Evolutionary conservation across 2,888 invertebrate species (phyloP).

Genomic region (Salpingus planirostris): DNA sequence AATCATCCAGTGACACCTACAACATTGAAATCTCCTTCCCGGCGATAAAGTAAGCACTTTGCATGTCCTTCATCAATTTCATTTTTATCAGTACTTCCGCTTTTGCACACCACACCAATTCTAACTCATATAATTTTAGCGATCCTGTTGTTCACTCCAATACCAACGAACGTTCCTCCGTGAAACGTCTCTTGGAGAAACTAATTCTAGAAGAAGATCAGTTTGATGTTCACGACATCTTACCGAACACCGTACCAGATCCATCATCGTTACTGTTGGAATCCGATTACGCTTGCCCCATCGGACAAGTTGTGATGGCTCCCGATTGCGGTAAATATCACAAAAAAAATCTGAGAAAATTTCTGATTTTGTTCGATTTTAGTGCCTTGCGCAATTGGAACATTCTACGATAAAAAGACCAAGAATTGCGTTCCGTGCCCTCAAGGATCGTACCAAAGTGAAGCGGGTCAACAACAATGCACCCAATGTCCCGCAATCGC

Average conservation of each 20-base stretch:
- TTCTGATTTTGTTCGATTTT: conserved; percentile 9
- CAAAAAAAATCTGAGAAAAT: not conserved
- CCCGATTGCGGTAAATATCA: conserved; percentile 74
- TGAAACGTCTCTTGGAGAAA: conserved; percentile 76
- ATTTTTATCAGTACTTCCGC: conserved; percentile 2
- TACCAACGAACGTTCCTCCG: conserved; percentile 77
- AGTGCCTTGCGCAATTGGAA: conserved; percentile 89
- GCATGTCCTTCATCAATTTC: conserved; percentile 12
- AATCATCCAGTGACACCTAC: conserved; percentile 85
- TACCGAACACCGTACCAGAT: conserved; percentile 92
- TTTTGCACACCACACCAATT: not conserved
- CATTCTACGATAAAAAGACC: conserved; percentile 68
- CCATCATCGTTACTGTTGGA: conserved; percentile 79
- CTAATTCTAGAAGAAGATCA: conserved; percentile 89
- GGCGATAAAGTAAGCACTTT: conserved; percentile 70
- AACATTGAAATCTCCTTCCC: conserved; percentile 87
- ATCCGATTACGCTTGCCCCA: conserved; percentile 87
- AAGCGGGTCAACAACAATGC: conserved; percentile 83
- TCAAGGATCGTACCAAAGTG: conserved; percentile 87
- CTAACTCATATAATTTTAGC: conserved; percentile 46
- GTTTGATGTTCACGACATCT: conserved; percentile 84
- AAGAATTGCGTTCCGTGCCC: conserved; percentile 78
- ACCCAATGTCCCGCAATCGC: conserved; percentile 83
- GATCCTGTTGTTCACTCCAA: conserved; percentile 84
- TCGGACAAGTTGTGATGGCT: conserved; percentile 88